These are phyloP conservation scores for Cheirogaleus medius DNA, from an alignment of 2,113 vertebrate species.

Conservation along the genomic window DNA sequence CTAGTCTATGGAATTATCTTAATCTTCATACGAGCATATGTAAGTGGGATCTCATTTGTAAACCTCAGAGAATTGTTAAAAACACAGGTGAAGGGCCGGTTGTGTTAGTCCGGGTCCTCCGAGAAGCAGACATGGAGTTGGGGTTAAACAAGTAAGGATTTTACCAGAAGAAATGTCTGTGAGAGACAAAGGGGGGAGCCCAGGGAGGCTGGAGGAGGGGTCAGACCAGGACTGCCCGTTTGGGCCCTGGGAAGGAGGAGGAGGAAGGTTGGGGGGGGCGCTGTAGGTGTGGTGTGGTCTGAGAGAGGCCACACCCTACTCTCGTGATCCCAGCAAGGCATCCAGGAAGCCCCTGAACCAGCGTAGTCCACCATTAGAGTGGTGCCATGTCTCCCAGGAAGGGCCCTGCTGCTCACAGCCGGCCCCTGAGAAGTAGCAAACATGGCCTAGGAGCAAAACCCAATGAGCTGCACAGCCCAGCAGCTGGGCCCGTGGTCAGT, in stretches of 20 bases:
- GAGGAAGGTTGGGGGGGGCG: neutral
- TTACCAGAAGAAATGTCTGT: neutral
- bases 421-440: neutral
- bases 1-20: constrained; percentile 84
- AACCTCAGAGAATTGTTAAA: neutral
- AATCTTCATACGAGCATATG: constrained; percentile 78
- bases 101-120: neutral
- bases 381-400: neutral
- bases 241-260: neutral
- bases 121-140: neutral
- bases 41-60: constrained; percentile 62
- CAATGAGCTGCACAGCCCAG: neutral
- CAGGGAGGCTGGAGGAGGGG: no score
- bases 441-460: neutral
- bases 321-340: neutral
- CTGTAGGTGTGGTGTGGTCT: neutral
- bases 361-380: neutral
- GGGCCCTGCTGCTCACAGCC: neutral
- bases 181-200: neutral
- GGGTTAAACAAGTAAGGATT: neutral
- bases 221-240: rapidly evolving
- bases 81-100: neutral
- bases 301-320: no score
- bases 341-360: neutral
- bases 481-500: neutral